Percentiles rank a stretch among this genome's conserved stretches.
phyloP scores from a whole-genome alignment of 92 coral and sea anemone species.

The Epizoanthus scotinus region DNA sequence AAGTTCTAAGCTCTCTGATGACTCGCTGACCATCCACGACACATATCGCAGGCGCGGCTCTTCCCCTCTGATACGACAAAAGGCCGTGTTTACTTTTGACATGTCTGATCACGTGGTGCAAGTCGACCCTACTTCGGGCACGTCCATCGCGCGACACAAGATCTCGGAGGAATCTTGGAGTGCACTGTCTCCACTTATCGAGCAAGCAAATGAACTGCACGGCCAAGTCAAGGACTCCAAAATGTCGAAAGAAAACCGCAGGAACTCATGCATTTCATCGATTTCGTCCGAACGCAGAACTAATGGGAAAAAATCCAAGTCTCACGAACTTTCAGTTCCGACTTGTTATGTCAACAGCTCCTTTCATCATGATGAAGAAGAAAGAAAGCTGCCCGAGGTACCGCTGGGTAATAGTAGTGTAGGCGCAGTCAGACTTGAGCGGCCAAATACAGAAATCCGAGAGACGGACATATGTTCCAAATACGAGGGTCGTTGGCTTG shows the following conservation, averaged over 20 bases:
- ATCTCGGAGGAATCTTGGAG: constrained; percentile 33
- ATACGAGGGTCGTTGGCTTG: neutral
- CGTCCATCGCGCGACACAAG: constrained; percentile 15
- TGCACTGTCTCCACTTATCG: constrained; percentile 57
- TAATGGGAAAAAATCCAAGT: constrained; percentile 28
- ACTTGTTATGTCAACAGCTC: constrained; percentile 74
- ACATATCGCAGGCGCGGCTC: constrained; percentile 78
- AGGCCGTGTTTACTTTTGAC: constrained; percentile 84
- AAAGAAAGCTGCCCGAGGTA: constrained; percentile 13
- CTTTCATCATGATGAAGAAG: constrained; percentile 71
- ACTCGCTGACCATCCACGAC: constrained; percentile 66
- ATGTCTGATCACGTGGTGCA: constrained; percentile 56
- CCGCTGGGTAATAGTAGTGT: neutral
- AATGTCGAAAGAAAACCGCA: constrained; percentile 19
- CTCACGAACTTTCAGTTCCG: constrained; percentile 38
- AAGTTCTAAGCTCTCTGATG: constrained; percentile 69
- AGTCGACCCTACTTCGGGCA: constrained; percentile 39
- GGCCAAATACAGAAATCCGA: neutral
- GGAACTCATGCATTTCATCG: constrained; percentile 56
- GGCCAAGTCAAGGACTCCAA: constrained; percentile 23
- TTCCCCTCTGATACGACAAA: constrained; percentile 92
- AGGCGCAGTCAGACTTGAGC: no score
- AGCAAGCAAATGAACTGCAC: constrained; percentile 39
- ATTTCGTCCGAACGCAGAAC: constrained; percentile 48
- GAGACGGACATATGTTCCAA: no score